phyloP scores from a whole-genome alignment of 1,140 invertebrate genomes.

The Goniozus legneri region DNA sequence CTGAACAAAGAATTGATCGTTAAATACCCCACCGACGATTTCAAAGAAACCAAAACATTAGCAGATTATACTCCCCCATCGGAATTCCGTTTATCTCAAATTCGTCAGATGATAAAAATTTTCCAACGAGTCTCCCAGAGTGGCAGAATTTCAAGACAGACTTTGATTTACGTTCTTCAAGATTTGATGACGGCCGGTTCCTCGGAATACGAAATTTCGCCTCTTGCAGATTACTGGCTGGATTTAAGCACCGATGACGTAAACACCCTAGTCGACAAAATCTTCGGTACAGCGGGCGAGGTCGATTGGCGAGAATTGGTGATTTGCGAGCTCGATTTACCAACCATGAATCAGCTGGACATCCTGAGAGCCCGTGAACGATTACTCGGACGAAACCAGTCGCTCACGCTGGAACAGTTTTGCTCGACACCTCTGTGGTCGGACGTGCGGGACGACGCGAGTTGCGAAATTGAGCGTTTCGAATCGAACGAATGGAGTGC shows the following conservation, averaged over 20 bases:
- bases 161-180: constrained; percentile 58
- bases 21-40: too few relatives aligned
- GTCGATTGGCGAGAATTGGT: constrained; percentile 64
- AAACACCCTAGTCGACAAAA: constrained; percentile 42
- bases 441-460: constrained; percentile 4
- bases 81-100: constrained; percentile 53
- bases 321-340: constrained; percentile 56
- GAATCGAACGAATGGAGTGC: too few relatives aligned
- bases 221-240: constrained; percentile 55
- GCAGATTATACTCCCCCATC: constrained; percentile 18
- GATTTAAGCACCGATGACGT: constrained; percentile 50
- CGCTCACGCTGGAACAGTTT: constrained; percentile 45
- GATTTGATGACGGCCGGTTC: constrained; percentile 53
- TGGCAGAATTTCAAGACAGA: constrained; percentile 52
- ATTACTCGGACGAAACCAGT: constrained; percentile 46
- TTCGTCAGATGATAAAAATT: constrained; percentile 50
- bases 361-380: constrained; percentile 48
- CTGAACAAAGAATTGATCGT: too few relatives aligned
- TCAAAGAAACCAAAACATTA: constrained; percentile 24
- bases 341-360: constrained; percentile 53
- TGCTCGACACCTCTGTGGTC: constrained; percentile 55
- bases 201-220: constrained; percentile 45
- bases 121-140: constrained; percentile 54
- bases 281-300: constrained; percentile 51
- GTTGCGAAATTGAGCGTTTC: too few relatives aligned